phyloP scores from a whole-genome alignment of 2,888 invertebrate species.

The Hecatera dysodea region DNA sequence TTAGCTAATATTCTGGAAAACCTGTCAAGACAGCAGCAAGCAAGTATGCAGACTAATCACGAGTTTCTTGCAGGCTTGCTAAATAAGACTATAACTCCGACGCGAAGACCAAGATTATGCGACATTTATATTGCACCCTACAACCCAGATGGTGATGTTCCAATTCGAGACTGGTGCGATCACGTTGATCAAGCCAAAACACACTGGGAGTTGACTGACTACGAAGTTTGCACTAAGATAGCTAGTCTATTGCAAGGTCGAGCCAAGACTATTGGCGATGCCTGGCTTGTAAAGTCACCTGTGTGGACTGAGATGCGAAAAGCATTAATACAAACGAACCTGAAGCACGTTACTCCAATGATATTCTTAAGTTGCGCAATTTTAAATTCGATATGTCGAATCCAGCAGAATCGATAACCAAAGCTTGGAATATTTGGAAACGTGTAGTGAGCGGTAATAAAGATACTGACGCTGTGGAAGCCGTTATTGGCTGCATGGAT shows the following conservation, averaged over 20 bases:
- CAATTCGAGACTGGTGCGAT: not conserved
- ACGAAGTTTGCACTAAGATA: not conserved
- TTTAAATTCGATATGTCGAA: not conserved
- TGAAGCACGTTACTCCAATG: not conserved
- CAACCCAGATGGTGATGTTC: not conserved
- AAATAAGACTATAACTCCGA: not conserved
- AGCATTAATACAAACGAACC: not conserved
- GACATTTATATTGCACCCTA: not conserved
- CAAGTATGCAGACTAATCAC: not conserved
- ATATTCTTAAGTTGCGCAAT: not conserved
- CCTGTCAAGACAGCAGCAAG: not conserved
- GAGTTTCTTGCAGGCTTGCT: not conserved
- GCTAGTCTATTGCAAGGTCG: not conserved
- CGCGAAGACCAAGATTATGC: not conserved
- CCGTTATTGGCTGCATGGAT: too few relatives aligned
- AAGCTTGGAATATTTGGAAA: too few relatives aligned
- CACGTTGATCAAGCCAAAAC: not conserved
- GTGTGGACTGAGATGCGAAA: not conserved
- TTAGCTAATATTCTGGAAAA: not conserved
- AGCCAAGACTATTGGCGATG: not conserved
- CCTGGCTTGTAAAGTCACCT: not conserved
- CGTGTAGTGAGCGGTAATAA: too few relatives aligned
- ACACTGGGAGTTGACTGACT: not conserved
- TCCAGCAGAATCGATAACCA: too few relatives aligned
- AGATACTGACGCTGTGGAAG: too few relatives aligned